Percentiles rank a stretch among this genome's conserved stretches.
Evolutionary conservation across 2,888 invertebrate genomes (phyloP).

Genomic region (Keiferia lycopersicella): DNA sequence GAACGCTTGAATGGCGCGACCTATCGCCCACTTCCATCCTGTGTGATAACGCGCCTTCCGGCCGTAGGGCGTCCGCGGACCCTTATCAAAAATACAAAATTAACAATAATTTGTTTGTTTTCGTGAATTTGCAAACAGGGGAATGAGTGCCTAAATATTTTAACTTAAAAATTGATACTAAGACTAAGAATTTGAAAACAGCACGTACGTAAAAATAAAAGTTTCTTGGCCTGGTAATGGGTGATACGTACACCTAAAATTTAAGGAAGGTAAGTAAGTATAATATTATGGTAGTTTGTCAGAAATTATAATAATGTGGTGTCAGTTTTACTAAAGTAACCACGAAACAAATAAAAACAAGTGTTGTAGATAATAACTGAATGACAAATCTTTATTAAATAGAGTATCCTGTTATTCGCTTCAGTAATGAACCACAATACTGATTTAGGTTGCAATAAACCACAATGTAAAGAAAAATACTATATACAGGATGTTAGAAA

Average conservation of each 20-base stretch:
- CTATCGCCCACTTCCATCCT: constrained; percentile 62
- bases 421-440: constrained; percentile 1
- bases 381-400: neutral
- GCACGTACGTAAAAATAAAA: no score
- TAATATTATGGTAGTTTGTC: no score
- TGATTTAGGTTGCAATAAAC: neutral
- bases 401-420: neutral
- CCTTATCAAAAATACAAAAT: neutral
- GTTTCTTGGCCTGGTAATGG: no score
- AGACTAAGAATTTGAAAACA: no score
- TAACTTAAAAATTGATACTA: no score
- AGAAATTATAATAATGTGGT: no score
- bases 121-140: neutral
- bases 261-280: no score
- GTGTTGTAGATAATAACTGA: neutral
- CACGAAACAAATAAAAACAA: constrained; percentile 1
- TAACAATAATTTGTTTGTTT: neutral
- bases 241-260: no score
- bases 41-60: constrained; percentile 54
- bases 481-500: no score
- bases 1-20: constrained; percentile 42
- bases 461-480: no score
- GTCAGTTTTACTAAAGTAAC: no score
- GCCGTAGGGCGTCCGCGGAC: neutral
- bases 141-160: no score